Base-by-base conservation (phyloP, 2,113 vertebrate species). In the Barbus barbus region DNA sequence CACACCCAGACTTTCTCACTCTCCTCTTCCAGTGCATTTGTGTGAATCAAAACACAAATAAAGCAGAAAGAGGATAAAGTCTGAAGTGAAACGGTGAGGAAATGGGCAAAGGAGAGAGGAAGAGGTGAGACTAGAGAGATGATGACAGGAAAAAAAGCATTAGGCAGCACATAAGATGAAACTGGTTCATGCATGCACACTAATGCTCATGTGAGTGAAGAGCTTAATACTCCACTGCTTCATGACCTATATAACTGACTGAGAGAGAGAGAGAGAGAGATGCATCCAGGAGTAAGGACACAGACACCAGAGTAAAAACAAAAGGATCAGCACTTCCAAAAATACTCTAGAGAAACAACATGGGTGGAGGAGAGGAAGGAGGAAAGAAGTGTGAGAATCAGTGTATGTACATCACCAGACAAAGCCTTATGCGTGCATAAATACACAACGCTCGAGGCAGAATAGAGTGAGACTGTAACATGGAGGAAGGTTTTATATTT, bases 281-380 rank as follows among this genome's bases (percentile, higher is more conserved):
- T 44, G 20, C 20, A 71, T 16, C 44, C 53, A 26, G 74, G 38
- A 77, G 82, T 48, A 26, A 60, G 75, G 18, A 69, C 44, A 75
- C 48, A 46, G 26, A 56, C 24, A 31, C n/a, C 60, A 83, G 36
- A 63, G 67, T 14, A 72, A 83, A 84, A 81, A 48, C 41, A 72
- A 73, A 81, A 65, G 28, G 53, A 85, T 81, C 84, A 85, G 84
- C 84, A 85, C 24, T 81, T 80, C 78, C 28, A 74, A 81, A 85
- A 65, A 85, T 85, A 85, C 56, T 65, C 56, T 22, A 65, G 53
- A 83, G 58, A 84, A 58, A 79, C 78, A 77, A 12, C 5, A 6
- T 5, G 76, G 87, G 22, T 71, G 73, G 72, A 86, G 8, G 56
- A 82, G 31, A 86, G 58, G 24, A 28, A 44, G 36, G 18, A 60